Evolutionary conservation across 2,113 vertebrate species (phyloP).

Genomic region (Rhinoptilus africanus): DNA sequence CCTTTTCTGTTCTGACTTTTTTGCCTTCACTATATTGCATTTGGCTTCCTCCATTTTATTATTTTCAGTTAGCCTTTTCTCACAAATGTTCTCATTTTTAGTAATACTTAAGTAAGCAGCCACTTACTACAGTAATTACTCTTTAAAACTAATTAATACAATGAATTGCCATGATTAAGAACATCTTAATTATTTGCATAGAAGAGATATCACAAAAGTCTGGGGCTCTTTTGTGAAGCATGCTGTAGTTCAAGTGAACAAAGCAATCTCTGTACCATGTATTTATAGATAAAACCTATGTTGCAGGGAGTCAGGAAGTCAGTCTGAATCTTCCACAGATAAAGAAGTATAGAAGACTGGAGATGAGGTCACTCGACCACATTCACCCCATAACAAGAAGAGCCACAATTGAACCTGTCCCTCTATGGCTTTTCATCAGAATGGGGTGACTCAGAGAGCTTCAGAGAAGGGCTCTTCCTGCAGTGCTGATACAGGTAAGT

Average conservation of each 20-base stretch:
- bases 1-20: not conserved
- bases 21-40: not conserved
- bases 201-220: not conserved
- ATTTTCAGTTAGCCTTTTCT: not conserved
- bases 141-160: not conserved
- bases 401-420: not conserved
- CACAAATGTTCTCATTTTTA: not conserved
- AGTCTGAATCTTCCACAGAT: not conserved
- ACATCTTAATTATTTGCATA: not conserved
- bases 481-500: accelerated
- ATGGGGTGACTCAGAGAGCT: not conserved
- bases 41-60: not conserved
- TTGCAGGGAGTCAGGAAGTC: not conserved
- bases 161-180: not conserved
- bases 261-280: not conserved
- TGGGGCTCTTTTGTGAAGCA: not conserved
- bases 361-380: not conserved
- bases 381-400: not conserved
- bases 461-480: not conserved
- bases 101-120: not conserved
- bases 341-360: not conserved
- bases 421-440: not conserved
- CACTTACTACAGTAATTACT: not conserved
- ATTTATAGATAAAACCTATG: not conserved
- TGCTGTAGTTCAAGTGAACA: not conserved